A percentile compares a stretch with the other conserved stretches of the same genome.
Evolutionary conservation across 2,888 invertebrate genomes (phyloP).

Genomic region (Xestia sexstrigata): DNA sequence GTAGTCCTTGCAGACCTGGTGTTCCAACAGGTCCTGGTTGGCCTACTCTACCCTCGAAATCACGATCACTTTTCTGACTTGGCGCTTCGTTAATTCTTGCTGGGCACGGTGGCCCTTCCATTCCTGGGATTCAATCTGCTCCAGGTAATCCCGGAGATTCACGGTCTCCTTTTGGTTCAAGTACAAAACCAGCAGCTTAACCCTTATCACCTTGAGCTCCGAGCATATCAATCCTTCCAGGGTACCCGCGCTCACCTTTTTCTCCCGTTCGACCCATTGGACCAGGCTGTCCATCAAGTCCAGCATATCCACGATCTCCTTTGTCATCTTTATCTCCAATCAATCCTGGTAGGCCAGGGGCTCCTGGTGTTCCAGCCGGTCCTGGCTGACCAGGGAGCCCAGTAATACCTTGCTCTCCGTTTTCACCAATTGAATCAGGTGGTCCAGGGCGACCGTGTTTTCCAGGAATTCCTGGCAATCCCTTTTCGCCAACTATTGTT

Average conservation of each 20-base stretch:
- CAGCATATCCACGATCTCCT: slow-evolving; percentile 91
- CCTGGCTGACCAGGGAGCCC: slow-evolving; percentile 91
- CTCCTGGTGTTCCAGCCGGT: slow-evolving; percentile 91
- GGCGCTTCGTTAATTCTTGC: slow-evolving; percentile 91
- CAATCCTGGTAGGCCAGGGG: slow-evolving; percentile 90
- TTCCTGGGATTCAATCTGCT: slow-evolving; percentile 90
- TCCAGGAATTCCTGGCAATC: slow-evolving; percentile 93
- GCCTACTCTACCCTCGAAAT: slow-evolving; percentile 92
- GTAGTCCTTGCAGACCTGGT: slow-evolving; percentile 92
- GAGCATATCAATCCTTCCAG: slow-evolving; percentile 86
- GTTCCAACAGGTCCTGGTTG: slow-evolving; percentile 91
- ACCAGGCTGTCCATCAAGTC: slow-evolving; percentile 90
- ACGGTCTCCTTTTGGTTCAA: slow-evolving; percentile 91
- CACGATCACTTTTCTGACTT: slow-evolving; percentile 93
- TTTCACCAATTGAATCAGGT: slow-evolving; percentile 92
- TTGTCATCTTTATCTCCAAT: slow-evolving; percentile 91
- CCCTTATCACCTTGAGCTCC: slow-evolving; percentile 93
- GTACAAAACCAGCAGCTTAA: slow-evolving; percentile 90
- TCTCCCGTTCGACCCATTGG: slow-evolving; percentile 91
- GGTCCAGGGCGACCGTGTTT: slow-evolving; percentile 93
- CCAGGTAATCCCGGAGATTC: slow-evolving; percentile 85
- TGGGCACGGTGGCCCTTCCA: slow-evolving; percentile 91
- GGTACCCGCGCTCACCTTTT: slow-evolving; percentile 91
- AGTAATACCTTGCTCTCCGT: slow-evolving; percentile 93
- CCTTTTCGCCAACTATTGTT: slow-evolving; percentile 95